Percentiles rank a stretch among this genome's conserved stretches.
phyloP scores from a whole-genome alignment of 2,888 invertebrate species.

The Melanophora roralis region DNA sequence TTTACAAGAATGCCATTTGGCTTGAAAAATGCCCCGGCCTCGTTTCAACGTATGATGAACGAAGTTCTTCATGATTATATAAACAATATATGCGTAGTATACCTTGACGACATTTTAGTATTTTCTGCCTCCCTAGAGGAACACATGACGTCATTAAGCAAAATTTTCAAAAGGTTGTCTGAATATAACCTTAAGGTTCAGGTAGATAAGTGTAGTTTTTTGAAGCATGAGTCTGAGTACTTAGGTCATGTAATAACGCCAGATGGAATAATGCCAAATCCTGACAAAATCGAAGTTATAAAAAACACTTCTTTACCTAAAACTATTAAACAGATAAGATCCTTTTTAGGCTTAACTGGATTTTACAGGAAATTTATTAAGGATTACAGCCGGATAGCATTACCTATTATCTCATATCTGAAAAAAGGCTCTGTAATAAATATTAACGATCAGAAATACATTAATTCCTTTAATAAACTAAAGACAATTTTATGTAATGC shows the following conservation, averaged over 20 bases:
- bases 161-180: not conserved
- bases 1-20: constrained; percentile 24
- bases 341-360: not conserved
- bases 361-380: not conserved
- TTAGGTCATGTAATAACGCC: not conserved
- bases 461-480: constrained; percentile 35
- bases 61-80: constrained; percentile 12
- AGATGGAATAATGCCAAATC: not conserved
- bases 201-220: constrained; percentile 22
- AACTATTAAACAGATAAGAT: not conserved
- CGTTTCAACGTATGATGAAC: constrained; percentile 30
- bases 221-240: constrained; percentile 14
- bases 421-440: constrained; percentile 14
- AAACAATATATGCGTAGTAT: not conserved
- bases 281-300: not conserved
- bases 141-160: not conserved
- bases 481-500: constrained; percentile 1
- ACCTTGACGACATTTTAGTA: constrained; percentile 4
- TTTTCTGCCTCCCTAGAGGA: constrained; percentile 15
- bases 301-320: not conserved
- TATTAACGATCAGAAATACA: constrained; percentile 3
- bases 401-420: constrained; percentile 10
- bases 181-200: constrained; percentile 22
- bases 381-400: constrained; percentile 14
- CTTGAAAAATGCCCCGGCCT: constrained; percentile 24